Conservation (phyloP, 2,888 invertebrate species). For the Eupithecia subumbrata region DNA sequence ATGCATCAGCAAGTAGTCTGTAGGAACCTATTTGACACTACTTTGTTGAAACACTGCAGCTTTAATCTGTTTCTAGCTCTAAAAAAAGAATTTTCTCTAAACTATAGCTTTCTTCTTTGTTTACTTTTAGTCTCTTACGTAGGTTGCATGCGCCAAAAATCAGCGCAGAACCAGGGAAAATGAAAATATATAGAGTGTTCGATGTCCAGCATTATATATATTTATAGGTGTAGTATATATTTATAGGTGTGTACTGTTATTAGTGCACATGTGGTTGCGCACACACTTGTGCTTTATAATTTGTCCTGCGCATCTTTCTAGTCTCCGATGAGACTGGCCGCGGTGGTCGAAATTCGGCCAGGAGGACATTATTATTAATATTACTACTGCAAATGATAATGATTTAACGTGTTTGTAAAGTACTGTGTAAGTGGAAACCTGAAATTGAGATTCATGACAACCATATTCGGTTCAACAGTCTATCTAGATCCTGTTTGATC, state of each 20-base stretch:
- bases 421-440: background rate
- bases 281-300: too few relatives aligned
- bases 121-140: background rate
- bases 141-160: background rate
- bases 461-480: background rate
- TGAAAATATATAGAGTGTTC: background rate
- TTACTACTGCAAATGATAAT: background rate
- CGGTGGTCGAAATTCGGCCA: too few relatives aligned
- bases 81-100: background rate
- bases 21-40: background rate
- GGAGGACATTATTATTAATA: too few relatives aligned
- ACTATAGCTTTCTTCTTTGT: background rate
- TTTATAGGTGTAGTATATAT: background rate
- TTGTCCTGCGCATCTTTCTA: too few relatives aligned
- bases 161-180: background rate
- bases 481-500: background rate
- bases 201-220: background rate
- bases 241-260: too few relatives aligned
- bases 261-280: too few relatives aligned
- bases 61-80: background rate
- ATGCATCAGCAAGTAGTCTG: background rate
- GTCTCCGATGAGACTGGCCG: too few relatives aligned
- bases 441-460: background rate
- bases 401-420: too few relatives aligned
- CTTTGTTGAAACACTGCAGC: background rate